These are phyloP conservation scores for Idaea dimidiata DNA, from an alignment of 2,888 invertebrate genomes.

Conservation along the genomic window DNA sequence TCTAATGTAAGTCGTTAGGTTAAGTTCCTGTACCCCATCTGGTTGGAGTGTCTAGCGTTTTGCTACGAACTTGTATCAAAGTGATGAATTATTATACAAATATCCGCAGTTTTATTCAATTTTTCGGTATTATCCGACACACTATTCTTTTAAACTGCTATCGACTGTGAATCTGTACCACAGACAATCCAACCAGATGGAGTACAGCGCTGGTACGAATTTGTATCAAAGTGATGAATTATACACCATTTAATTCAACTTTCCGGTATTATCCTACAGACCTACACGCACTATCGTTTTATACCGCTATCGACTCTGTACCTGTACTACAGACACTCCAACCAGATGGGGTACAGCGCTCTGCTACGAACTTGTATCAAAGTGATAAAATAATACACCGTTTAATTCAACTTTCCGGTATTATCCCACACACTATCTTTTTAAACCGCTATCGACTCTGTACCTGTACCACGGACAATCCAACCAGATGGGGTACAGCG, in stretches of 20 bases:
- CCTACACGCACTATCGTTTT: neutral
- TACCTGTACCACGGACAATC: neutral
- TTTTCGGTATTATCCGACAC: slow-evolving; percentile 15
- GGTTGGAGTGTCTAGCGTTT: too few species aligned
- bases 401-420: slow-evolving; percentile 38
- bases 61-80: slow-evolving; percentile 28
- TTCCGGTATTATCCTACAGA: slow-evolving; percentile 9
- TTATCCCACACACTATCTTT: neutral
- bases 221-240: slow-evolving; percentile 35
- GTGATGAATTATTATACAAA: slow-evolving; percentile 40
- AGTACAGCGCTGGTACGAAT: slow-evolving; percentile 18
- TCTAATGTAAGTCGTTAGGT: too few species aligned
- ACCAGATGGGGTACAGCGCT: slow-evolving; percentile 20
- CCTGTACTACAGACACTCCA: neutral
- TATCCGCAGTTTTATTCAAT: slow-evolving; percentile 42
- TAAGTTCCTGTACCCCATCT: too few species aligned
- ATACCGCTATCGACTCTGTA: neutral
- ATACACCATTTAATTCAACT: slow-evolving; percentile 43
- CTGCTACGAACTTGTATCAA: slow-evolving; percentile 29
- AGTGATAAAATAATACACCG: slow-evolving; percentile 38
- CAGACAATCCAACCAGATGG: slow-evolving; percentile 17
- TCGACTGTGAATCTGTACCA: neutral
- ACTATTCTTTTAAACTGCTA: neutral
- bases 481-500: slow-evolving; percentile 20
- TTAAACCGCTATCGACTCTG: neutral